These are phyloP conservation scores for Vireo altiloquus DNA, from an alignment of 2,113 vertebrate genomes.

Conservation along the genomic window DNA sequence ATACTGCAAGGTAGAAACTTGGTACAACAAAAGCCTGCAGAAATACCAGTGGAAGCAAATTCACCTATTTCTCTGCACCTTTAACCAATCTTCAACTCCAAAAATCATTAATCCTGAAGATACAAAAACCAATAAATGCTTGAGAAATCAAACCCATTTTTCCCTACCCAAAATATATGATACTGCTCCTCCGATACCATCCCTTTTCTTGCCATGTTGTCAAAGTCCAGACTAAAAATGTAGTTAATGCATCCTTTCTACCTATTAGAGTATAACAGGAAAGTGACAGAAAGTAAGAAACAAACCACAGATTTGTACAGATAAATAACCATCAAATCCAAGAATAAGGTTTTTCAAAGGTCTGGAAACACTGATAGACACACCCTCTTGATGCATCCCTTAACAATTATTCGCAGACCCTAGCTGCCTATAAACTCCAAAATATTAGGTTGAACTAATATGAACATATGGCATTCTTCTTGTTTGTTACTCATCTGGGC, in stretches of 20 bases:
- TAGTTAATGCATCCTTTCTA: background rate
- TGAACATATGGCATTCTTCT: background rate
- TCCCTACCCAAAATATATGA: background rate
- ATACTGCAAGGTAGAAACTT: background rate
- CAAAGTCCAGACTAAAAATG: background rate
- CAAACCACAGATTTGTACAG: background rate
- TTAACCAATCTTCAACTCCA: background rate
- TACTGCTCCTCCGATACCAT: background rate
- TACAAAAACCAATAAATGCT: background rate
- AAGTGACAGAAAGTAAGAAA: background rate
- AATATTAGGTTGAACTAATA: background rate
- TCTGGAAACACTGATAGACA: background rate
- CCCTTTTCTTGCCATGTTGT: background rate
- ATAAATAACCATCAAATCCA: background rate
- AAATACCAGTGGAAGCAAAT: background rate
- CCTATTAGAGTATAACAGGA: background rate
- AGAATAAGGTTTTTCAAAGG: background rate
- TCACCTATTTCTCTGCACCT: background rate
- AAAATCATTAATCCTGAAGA: background rate
- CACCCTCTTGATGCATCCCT: background rate
- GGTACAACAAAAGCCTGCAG: background rate
- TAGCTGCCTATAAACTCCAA: background rate
- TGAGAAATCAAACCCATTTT: background rate
- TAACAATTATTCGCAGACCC: background rate
- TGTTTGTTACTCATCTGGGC: background rate